Base-by-base conservation (phyloP, 2,797 vertebrate genomes). In the Erpetoichthys calabaricus region DNA sequence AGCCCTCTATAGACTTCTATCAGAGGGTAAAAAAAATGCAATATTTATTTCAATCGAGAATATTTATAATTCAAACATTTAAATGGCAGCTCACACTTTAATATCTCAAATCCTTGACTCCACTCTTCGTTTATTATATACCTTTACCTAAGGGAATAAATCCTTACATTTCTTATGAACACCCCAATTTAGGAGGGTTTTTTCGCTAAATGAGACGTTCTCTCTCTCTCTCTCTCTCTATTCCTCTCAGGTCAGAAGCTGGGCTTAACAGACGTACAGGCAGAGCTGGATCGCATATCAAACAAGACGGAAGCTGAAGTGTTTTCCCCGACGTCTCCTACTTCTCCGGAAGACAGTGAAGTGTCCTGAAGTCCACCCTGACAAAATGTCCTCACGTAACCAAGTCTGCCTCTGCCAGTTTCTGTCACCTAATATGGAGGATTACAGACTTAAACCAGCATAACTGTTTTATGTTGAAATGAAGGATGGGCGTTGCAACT, bases 281-380 rank as follows among this genome's bases (percentile, higher is more conserved):
- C 94, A 7, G 96, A 99, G 76, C 72, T 98, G 70, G 94, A 98
- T 79, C 92, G 95, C 80, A 98, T 99, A 72, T 89, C 94, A 75
- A 92, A 87, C 72, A 91, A 89, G 72, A 88, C 92, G 57, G 93
- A 97, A 69, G 80, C 85, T 53, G 88, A 86, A 68, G 71, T 73
- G 3, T 75, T 87, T 57, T 87, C 90, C 73, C 70, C 90, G 72
- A 84, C 89, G 53, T 73, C 90, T 74, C 86, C 84, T 51, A 66
- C 79, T 45, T 81, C 85, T 68, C 79, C 84, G 62, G 72, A 81
- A 67, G 86, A 87, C 78, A 81, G 80, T 64, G 86, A 92, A 80
- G 86, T 91, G 78, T 94, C 92, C 80, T 97, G 90, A 97, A 90
- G 84, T 85, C 70, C 76, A 75, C 78, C 25, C 25, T 25, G 25